Conservation (phyloP, 92 coral and sea anemone genomes). For the Porites evermanni region DNA sequence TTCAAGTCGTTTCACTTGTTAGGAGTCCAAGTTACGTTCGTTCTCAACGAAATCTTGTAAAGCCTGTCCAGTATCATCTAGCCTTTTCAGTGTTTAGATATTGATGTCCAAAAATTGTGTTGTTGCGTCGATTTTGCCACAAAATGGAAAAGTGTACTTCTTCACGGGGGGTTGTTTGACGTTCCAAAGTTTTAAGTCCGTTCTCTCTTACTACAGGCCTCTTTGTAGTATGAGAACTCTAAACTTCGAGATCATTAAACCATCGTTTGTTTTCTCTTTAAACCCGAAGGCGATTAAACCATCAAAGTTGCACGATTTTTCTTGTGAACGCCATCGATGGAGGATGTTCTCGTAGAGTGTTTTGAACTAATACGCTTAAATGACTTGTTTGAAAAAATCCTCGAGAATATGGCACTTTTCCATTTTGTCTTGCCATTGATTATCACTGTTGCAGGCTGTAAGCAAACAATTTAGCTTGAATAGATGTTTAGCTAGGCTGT, state of each 20-base stretch:
- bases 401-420: conserved; percentile 19
- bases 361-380: too few species aligned
- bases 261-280: not conserved
- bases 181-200: not conserved
- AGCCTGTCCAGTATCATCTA: not conserved
- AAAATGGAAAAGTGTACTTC: conserved; percentile 5
- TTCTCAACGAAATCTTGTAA: not conserved
- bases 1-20: not conserved
- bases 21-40: not conserved
- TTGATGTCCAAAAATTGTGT: not conserved
- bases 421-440: conserved; percentile 2
- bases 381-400: not conserved
- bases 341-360: too few species aligned
- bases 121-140: not conserved
- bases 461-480: not conserved
- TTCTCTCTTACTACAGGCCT: conserved; percentile 33
- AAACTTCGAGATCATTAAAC: not conserved
- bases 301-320: too few species aligned
- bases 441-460: not conserved
- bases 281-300: too few species aligned
- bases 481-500: not conserved
- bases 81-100: not conserved
- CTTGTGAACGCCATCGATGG: too few species aligned
- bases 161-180: not conserved
- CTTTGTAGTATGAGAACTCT: conserved; percentile 9